Conservation (phyloP, 2,888 invertebrate species). For the Polymixis flavicincta region DNA sequence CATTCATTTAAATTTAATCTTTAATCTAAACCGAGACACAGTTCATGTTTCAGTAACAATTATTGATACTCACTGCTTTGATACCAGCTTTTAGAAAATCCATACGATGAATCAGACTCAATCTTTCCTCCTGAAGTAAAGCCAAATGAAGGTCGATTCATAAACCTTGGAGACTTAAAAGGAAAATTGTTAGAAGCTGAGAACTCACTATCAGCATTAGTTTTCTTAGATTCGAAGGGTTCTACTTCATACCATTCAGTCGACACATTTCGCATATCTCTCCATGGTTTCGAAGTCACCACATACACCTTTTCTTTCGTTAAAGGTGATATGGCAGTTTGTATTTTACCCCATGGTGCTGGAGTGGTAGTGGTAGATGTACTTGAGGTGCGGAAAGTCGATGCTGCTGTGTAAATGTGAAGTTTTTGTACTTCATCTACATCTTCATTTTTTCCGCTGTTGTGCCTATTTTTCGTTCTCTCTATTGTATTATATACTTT, state of each 20-base stretch:
- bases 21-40: background rate
- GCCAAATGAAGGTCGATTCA: conserved; percentile 90
- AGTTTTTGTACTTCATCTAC: conserved; percentile 78
- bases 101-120: conserved; percentile 83
- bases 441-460: conserved; percentile 76
- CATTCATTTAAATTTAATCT: background rate
- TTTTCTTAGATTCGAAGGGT: conserved; percentile 82
- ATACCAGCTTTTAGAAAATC: conserved; percentile 86
- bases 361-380: conserved; percentile 85
- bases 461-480: conserved; percentile 75
- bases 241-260: conserved; percentile 78
- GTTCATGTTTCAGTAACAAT: background rate
- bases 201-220: conserved; percentile 71
- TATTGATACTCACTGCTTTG: conserved; percentile 84
- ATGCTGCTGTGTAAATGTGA: conserved; percentile 85
- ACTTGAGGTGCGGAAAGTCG: conserved; percentile 82
- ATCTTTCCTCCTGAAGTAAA: conserved; percentile 80
- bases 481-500: conserved; percentile 84
- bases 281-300: conserved; percentile 94
- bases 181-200: conserved; percentile 77
- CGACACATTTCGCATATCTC: conserved; percentile 75
- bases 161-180: conserved; percentile 89
- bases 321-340: conserved; percentile 93
- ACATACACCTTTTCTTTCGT: conserved; percentile 96
- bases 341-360: conserved; percentile 92